Percentiles rank a stretch among this genome's conserved stretches.
Evolutionary conservation across 2,888 invertebrate species (phyloP).

Genomic region (Leucoma salicis): DNA sequence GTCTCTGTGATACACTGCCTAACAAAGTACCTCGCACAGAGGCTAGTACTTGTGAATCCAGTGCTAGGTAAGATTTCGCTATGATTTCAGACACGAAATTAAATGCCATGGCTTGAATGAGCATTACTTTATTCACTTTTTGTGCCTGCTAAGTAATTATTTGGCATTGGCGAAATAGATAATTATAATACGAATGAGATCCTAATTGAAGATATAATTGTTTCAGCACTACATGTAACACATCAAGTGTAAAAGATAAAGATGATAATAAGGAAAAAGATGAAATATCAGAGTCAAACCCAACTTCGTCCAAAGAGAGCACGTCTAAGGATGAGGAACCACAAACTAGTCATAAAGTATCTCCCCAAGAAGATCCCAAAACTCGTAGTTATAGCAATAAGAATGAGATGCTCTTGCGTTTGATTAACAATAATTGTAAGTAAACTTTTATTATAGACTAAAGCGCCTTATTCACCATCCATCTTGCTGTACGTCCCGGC

Average conservation of each 20-base stretch:
- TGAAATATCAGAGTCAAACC: conserved; percentile 46
- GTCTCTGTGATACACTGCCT: conserved; percentile 88
- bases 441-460: conserved; percentile 6
- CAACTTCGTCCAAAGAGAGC: conserved; percentile 41
- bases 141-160: too few relatives aligned
- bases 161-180: too few relatives aligned
- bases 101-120: too few relatives aligned
- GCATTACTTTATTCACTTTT: too few relatives aligned
- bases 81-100: too few relatives aligned
- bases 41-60: conserved; percentile 58
- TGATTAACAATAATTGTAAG: conserved; percentile 17
- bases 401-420: conserved; percentile 31
- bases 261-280: conserved; percentile 44
- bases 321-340: conserved; percentile 48
- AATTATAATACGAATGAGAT: too few relatives aligned
- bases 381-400: conserved; percentile 67
- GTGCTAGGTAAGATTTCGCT: conserved; percentile 52
- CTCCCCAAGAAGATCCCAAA: conserved; percentile 58
- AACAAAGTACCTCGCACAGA: conserved; percentile 88
- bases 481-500: too few relatives aligned
- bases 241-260: conserved; percentile 48
- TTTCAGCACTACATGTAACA: conserved; percentile 59
- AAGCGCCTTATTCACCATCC: too few relatives aligned
- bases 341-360: conserved; percentile 72
- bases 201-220: not conserved